phyloP scores from a whole-genome alignment of 2,888 invertebrate species.

The Horisme vitalbata region DNA sequence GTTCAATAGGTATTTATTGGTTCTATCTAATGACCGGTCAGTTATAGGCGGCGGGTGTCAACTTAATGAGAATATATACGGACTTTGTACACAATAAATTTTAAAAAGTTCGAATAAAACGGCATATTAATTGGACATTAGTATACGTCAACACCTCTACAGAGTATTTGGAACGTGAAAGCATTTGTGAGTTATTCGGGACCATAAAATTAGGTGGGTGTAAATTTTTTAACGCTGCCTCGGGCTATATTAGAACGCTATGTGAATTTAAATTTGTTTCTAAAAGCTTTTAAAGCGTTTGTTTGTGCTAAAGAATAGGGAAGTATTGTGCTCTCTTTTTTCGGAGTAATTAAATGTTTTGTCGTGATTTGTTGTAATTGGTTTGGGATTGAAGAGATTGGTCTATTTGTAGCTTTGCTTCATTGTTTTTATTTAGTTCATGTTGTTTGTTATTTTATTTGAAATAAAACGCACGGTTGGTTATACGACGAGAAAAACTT shows the following conservation, averaged over 20 bases:
- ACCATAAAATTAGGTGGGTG: slow-evolving; percentile 62
- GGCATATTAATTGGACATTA: slow-evolving; percentile 81
- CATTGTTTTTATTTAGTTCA: slow-evolving; percentile 3
- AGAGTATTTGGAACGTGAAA: slow-evolving; percentile 45
- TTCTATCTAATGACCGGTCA: slow-evolving; percentile 70
- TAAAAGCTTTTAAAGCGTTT: slow-evolving; percentile 44
- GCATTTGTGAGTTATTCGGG: slow-evolving; percentile 50
- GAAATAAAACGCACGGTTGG: too few species aligned
- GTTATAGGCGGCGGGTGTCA: slow-evolving; percentile 74
- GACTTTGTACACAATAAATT: slow-evolving; percentile 71
- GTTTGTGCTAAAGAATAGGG: slow-evolving; percentile 37
- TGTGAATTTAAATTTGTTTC: slow-evolving; percentile 53
- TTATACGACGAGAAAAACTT: too few species aligned
- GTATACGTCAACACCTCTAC: slow-evolving; percentile 66
- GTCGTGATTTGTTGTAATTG: slow-evolving; percentile 25
- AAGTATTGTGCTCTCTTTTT: slow-evolving; percentile 21
- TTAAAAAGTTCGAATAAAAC: slow-evolving; percentile 66
- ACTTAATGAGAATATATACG: slow-evolving; percentile 79
- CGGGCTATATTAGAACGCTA: slow-evolving; percentile 48
- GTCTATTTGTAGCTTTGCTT: slow-evolving; percentile 17
- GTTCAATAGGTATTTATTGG: slow-evolving; percentile 68
- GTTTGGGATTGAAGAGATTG: slow-evolving; percentile 14
- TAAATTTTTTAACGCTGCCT: slow-evolving; percentile 54
- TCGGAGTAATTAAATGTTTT: slow-evolving; percentile 25
- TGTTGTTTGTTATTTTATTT: not conserved